Evolutionary conservation across 1,140 invertebrate species (phyloP).

Genomic region (Agrilus planipennis): DNA sequence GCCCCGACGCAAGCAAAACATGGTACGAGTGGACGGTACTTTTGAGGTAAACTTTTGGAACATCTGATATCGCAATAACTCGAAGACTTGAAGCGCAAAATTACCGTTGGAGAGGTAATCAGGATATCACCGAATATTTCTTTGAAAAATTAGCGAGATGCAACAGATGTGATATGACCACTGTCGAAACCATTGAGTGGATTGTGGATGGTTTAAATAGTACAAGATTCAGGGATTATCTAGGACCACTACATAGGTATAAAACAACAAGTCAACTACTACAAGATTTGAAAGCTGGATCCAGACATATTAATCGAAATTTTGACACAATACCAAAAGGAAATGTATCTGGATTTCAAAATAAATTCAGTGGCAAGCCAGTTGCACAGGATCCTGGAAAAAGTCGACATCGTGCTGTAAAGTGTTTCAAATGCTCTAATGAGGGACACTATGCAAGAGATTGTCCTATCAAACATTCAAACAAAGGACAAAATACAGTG

Average conservation of each 20-base stretch:
- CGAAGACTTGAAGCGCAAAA: neutral
- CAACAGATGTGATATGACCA: neutral
- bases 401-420: too few species aligned
- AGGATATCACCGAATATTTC: constrained; percentile 1
- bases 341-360: too few species aligned
- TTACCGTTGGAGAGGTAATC: constrained; percentile 1
- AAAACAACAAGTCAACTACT: neutral
- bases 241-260: neutral
- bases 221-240: neutral
- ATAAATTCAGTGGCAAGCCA: too few species aligned
- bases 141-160: constrained; percentile 4
- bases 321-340: too few species aligned
- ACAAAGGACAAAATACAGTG: neutral
- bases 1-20: neutral
- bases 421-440: neutral
- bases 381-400: too few species aligned
- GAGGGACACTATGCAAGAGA: neutral
- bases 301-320: too few species aligned
- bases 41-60: neutral
- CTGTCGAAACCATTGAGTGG: neutral
- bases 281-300: neutral
- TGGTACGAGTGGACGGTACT: constrained; percentile 3
- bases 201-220: constrained; percentile 2
- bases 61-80: neutral
- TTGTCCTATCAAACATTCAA: neutral